Evolutionary conservation across 2,888 invertebrate genomes (phyloP).

Genomic region (Scaptomyza caliginosa): DNA sequence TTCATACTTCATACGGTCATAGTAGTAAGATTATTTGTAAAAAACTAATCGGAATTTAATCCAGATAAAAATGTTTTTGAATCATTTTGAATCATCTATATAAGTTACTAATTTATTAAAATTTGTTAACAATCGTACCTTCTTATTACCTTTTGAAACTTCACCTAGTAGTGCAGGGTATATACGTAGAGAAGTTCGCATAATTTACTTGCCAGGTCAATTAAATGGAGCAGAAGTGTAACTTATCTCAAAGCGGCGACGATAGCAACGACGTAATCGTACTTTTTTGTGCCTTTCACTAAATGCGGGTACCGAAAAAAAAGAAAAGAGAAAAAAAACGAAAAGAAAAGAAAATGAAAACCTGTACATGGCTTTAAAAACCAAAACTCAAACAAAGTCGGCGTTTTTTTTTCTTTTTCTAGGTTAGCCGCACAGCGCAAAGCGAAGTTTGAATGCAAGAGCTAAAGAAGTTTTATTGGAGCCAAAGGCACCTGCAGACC

Average conservation of each 20-base stretch:
- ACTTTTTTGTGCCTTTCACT: slow-evolving; percentile 68
- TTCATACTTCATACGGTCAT: too few species aligned
- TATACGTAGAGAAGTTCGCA: slow-evolving; percentile 68
- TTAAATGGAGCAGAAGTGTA: slow-evolving; percentile 80
- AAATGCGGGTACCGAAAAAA: slow-evolving; percentile 47
- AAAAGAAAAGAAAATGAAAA: too few species aligned
- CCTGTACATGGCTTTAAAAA: slow-evolving; percentile 54
- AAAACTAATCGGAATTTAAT: too few species aligned
- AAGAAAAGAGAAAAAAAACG: too few species aligned
- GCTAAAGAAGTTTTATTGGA: slow-evolving; percentile 17
- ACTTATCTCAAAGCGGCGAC: slow-evolving; percentile 72
- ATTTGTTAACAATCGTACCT: not conserved
- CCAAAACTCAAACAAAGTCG: slow-evolving; percentile 29
- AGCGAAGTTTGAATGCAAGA: slow-evolving; percentile 35
- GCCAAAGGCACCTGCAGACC: slow-evolving; percentile 72
- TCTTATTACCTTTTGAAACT: not conserved
- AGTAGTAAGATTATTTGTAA: too few species aligned
- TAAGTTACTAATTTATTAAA: too few species aligned
- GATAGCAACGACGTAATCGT: slow-evolving; percentile 59
- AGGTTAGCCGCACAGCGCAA: slow-evolving; percentile 68
- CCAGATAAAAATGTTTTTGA: too few species aligned
- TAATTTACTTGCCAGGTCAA: slow-evolving; percentile 77
- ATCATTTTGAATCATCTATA: too few species aligned
- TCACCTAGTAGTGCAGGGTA: slow-evolving; percentile 10
- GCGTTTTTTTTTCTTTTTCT: slow-evolving; percentile 53